Conservation (phyloP, 1,140 invertebrate genomes). For the Bombus confusus region DNA sequence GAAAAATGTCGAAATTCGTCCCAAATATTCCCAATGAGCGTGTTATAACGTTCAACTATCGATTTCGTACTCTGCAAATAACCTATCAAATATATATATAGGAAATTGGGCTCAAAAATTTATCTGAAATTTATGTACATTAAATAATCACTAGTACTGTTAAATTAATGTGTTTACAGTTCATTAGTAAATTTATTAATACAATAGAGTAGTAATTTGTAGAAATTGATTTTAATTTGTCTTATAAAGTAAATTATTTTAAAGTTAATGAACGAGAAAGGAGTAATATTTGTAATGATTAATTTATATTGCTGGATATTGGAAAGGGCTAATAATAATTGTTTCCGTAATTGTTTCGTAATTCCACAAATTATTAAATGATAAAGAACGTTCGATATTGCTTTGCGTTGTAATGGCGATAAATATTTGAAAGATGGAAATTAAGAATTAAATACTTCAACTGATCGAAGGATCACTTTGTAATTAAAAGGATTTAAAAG, state of each 20-base stretch:
- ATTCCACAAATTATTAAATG: too few relatives aligned
- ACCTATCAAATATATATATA: background rate
- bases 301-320: background rate
- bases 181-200: background rate
- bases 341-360: too few relatives aligned
- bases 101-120: background rate
- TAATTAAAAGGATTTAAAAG: too few relatives aligned
- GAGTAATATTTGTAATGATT: background rate
- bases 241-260: background rate
- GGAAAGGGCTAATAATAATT: background rate
- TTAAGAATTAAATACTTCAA: too few relatives aligned
- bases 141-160: too few relatives aligned
- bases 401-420: too few relatives aligned
- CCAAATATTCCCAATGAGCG: background rate
- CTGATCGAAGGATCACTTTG: too few relatives aligned
- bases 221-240: background rate
- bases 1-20: slow-evolving; percentile 32
- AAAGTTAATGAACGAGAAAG: background rate
- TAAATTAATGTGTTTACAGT: background rate
- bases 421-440: too few relatives aligned
- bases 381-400: too few relatives aligned
- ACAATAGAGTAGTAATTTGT: background rate
- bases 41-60: slow-evolving; percentile 19
- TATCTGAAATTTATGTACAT: too few relatives aligned
- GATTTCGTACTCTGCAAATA: background rate